Conservation (phyloP, 2,888 invertebrate species). For the Escarpia spicata region DNA sequence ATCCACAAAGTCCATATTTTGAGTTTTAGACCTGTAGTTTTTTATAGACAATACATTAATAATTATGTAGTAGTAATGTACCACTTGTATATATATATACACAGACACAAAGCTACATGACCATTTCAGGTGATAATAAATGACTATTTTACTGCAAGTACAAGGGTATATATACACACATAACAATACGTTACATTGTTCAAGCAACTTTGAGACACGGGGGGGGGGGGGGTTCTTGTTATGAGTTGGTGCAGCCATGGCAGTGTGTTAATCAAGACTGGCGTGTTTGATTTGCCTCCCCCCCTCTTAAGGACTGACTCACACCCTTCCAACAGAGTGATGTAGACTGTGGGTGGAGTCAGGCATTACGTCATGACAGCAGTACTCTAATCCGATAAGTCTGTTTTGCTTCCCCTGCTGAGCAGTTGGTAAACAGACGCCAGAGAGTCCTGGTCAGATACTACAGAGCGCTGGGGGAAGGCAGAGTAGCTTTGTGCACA, state of each 20-base stretch:
- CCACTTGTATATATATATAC: neutral
- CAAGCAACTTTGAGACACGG: neutral
- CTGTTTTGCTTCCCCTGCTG: neutral
- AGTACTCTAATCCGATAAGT: constrained; percentile 11
- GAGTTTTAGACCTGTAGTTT: neutral
- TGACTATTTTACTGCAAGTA: neutral
- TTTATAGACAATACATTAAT: neutral
- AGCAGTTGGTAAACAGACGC: neutral
- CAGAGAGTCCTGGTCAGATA: neutral
- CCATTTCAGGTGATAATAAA: neutral
- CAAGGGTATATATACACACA: too few relatives aligned
- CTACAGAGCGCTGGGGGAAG: neutral
- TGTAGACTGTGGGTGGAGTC: neutral
- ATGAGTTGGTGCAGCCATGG: neutral
- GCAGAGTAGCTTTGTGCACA: neutral
- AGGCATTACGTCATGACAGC: neutral
- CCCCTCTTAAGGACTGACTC: neutral
- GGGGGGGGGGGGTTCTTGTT: neutral
- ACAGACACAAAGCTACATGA: neutral
- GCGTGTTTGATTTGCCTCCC: neutral
- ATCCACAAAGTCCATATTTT: neutral
- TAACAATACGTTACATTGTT: neutral
- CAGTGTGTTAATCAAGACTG: neutral
- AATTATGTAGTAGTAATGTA: neutral
- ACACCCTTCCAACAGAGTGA: neutral